phyloP scores from a whole-genome alignment of 2,797 vertebrate genomes.

The Myripristis jacobus region DNA sequence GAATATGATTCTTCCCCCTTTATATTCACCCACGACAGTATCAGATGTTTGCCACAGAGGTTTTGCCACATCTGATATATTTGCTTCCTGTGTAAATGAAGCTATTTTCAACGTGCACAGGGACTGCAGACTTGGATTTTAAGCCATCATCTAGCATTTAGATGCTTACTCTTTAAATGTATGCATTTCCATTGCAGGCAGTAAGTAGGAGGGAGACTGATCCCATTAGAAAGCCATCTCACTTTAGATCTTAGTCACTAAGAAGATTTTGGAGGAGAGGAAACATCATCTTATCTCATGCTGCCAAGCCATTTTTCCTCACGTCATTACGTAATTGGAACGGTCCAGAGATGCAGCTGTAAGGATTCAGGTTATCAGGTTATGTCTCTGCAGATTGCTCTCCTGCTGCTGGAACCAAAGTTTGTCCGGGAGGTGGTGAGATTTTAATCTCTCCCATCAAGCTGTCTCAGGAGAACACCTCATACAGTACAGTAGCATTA shows the following conservation, averaged over 20 bases:
- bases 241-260: neutral
- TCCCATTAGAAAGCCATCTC: neutral
- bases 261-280: neutral
- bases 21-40: slow-evolving; percentile 2
- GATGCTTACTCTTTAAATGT: neutral
- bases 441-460: neutral
- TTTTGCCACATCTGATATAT: neutral
- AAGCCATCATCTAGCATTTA: neutral
- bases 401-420: slow-evolving; percentile 19
- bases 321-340: neutral
- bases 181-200: slow-evolving; percentile 1
- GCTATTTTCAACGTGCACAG: neutral
- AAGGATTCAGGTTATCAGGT: neutral
- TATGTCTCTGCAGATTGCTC: neutral
- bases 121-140: neutral
- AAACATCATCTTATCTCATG: neutral
- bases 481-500: slow-evolving; percentile 14
- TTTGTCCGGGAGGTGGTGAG: neutral
- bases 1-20: slow-evolving; percentile 16
- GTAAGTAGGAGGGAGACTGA: neutral
- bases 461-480: slow-evolving; percentile 27
- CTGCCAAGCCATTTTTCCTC: slow-evolving; percentile 19
- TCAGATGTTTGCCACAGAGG: neutral
- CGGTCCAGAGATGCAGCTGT: neutral
- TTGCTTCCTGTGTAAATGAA: neutral